A percentile compares a stretch with the other conserved stretches of the same genome.
Conservation (phyloP, 2,888 invertebrate species). For the Troides helena region DNA sequence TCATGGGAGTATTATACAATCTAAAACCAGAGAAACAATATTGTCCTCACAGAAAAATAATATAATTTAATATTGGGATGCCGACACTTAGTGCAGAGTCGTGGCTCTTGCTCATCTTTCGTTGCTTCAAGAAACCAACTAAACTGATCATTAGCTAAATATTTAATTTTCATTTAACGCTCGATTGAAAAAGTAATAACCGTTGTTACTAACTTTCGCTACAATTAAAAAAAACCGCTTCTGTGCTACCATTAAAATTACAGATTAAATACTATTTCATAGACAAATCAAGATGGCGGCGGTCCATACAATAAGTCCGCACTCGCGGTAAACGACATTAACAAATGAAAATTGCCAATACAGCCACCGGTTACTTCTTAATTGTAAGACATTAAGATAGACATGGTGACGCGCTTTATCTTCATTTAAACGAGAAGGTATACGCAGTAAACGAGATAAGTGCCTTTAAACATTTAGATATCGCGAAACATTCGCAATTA, state of each 20-base stretch:
- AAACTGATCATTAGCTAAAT: too few relatives aligned
- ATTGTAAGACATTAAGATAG: slow-evolving; percentile 53
- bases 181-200: too few relatives aligned
- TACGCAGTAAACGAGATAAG: slow-evolving; percentile 37
- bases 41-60: too few relatives aligned
- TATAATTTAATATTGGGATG: too few relatives aligned
- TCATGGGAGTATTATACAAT: too few relatives aligned
- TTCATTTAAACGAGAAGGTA: slow-evolving; percentile 36
- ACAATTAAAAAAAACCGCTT: background rate
- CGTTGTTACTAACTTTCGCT: too few relatives aligned
- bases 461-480: slow-evolving; percentile 20
- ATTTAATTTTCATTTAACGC: too few relatives aligned
- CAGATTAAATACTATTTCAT: slow-evolving; percentile 4
- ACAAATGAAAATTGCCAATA: slow-evolving; percentile 39
- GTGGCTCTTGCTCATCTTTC: too few relatives aligned
- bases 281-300: slow-evolving; percentile 14
- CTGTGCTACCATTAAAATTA: background rate
- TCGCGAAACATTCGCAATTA: slow-evolving; percentile 15
- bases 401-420: slow-evolving; percentile 39
- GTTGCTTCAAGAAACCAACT: too few relatives aligned
- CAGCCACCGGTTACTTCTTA: slow-evolving; percentile 45
- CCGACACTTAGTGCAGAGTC: too few relatives aligned
- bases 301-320: slow-evolving; percentile 16
- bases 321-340: slow-evolving; percentile 31
- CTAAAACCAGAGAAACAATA: too few relatives aligned